phyloP scores from a whole-genome alignment of 1,140 invertebrate genomes.

The Capitella teleta region DNA sequence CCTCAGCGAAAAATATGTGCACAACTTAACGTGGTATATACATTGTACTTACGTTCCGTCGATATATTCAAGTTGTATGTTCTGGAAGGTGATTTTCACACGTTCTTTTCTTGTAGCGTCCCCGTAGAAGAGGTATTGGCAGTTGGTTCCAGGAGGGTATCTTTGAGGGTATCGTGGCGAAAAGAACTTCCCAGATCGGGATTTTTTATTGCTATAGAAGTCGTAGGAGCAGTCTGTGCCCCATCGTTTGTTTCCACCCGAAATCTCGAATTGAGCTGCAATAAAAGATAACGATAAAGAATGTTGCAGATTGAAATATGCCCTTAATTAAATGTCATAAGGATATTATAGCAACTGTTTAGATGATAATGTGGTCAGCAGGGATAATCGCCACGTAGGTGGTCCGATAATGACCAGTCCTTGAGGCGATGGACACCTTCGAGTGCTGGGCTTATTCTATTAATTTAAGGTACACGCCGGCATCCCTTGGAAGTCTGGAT shows the following conservation, averaged over 20 bases:
- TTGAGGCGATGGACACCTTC: too few species aligned
- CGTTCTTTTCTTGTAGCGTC: conserved; percentile 37
- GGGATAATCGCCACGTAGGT: background rate
- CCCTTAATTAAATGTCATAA: too few species aligned
- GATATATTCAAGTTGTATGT: conserved; percentile 20
- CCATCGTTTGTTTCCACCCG: conserved; percentile 12
- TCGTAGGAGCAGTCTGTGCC: conserved; percentile 66
- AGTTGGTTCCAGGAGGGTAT: conserved; percentile 67
- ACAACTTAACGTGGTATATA: too few species aligned
- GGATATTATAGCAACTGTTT: background rate
- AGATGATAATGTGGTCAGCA: background rate
- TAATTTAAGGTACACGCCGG: too few species aligned
- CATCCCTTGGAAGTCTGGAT: too few species aligned
- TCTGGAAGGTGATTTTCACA: conserved; percentile 35
- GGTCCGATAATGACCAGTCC: too few species aligned
- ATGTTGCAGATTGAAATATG: too few species aligned
- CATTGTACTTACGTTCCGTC: conserved; percentile 18
- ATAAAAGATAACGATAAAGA: too few species aligned
- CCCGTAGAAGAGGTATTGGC: conserved; percentile 60
- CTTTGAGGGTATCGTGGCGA: conserved; percentile 72
- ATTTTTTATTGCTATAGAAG: conserved; percentile 56
- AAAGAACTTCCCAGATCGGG: conserved; percentile 58
- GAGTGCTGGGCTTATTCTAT: too few species aligned
- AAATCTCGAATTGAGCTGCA: conserved; percentile 9
- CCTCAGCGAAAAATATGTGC: too few species aligned